These are phyloP conservation scores for Vulpes ferrilata DNA, from an alignment of 2,113 vertebrate genomes.

Conservation along the genomic window DNA sequence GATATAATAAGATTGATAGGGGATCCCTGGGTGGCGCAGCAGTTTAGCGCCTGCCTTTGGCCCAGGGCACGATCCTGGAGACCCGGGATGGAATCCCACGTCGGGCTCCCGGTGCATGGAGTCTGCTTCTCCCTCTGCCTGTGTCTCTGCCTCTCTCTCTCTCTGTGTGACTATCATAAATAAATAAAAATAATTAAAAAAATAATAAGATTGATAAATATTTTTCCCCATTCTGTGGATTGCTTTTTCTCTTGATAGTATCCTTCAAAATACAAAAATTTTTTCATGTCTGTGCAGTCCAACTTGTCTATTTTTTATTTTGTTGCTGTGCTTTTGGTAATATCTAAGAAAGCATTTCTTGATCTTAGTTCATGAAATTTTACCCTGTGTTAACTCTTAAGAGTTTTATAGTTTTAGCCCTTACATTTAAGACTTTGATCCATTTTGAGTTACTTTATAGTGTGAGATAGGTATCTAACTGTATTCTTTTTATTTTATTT, in stretches of 20 bases:
- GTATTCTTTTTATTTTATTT: not conserved
- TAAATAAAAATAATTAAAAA: no score
- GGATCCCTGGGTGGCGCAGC: no score
- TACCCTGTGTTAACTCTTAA: not conserved
- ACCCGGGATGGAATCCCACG: no score
- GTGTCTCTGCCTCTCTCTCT: no score
- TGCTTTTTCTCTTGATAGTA: not conserved
- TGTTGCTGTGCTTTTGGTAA: not conserved
- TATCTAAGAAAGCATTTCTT: not conserved
- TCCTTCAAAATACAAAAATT: not conserved
- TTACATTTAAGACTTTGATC: not conserved
- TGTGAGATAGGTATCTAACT: not conserved
- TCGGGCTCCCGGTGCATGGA: no score
- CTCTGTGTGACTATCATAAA: no score
- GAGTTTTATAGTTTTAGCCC: not conserved
- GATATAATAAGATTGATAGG: not conserved
- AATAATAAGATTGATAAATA: constrained; percentile 1
- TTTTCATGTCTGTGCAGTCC: not conserved
- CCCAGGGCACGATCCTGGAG: no score
- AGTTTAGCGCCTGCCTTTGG: no score
- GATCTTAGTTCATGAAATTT: not conserved
- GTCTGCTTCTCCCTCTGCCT: no score
- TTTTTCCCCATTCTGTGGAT: constrained; percentile 3
- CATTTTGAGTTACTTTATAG: not conserved
- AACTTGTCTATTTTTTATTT: not conserved